Base-by-base conservation (phyloP, 2,888 invertebrate genomes). In the Shargacucullia verbasci region DNA sequence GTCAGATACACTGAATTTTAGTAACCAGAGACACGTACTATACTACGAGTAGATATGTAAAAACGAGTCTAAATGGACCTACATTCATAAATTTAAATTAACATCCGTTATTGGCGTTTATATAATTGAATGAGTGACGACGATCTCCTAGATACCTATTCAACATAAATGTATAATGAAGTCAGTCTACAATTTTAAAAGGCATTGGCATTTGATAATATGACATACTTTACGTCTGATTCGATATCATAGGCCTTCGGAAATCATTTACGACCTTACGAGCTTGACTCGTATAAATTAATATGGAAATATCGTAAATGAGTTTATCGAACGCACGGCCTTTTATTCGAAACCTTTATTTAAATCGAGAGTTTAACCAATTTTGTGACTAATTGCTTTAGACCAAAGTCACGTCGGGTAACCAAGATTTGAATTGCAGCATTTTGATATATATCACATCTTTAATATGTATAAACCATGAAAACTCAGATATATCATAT, bases 81-180 rank as follows among this genome's bases (percentile, higher is more conserved):
- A 20, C 20, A 20, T 4, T 3, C 20, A 20, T 20, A n/a, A n/a
- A n/a, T n/a, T n/a, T n/a, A n/a, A n/a, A 20, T 31, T 25, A 35
- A 20, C 41, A 14, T 27, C 45, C 25, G 5, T 25, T 25, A 41
- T 12, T 9, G 44, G 20, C n/a, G 5, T 25, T 43, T 27, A 14
- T 25, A 38, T n/a, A 38, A 45, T 33, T 54, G 7, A 62, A 57
- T 58, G 59, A 67, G 66, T 69, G 64, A 69, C 66, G 69, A 62
- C 35, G 33, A 43, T 44, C 34, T 14, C 15, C 15, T 46, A 31
- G 12, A 50, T 39, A 48, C 43, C 31, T 52, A 62, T 58, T 57
- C 13, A 41, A 46, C 44, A 27, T 35, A 52, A 48, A 40, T 39
- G 54, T 45, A 41, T n/a, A 52, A 56, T 62, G 44, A 48, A 43